Evolutionary conservation across 2,113 vertebrate species (phyloP).

Genomic region (Cricetomys ansorgei): DNA sequence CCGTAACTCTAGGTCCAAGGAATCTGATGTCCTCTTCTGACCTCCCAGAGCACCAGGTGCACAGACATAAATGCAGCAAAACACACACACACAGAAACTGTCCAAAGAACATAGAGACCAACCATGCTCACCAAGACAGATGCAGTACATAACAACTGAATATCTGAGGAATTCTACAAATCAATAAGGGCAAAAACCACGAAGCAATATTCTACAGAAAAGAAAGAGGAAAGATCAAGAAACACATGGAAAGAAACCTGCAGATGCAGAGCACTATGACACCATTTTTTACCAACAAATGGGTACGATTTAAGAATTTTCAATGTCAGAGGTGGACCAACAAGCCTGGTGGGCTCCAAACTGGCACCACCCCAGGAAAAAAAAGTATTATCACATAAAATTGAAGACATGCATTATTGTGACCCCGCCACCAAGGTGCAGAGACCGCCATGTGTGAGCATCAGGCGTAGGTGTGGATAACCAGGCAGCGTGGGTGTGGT

Average conservation of each 20-base stretch:
- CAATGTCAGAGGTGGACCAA: background rate
- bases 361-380: background rate
- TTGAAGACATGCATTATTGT: background rate
- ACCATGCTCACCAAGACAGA: background rate
- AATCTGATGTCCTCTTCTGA: background rate
- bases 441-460: background rate
- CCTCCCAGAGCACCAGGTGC: background rate
- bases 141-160: background rate
- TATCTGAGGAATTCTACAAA: background rate
- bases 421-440: background rate
- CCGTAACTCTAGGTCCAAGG: background rate
- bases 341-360: background rate
- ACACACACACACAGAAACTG: background rate
- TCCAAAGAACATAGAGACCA: background rate
- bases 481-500: too few relatives aligned
- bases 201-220: background rate
- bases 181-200: background rate
- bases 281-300: background rate
- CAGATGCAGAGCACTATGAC: background rate
- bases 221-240: background rate
- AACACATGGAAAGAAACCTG: background rate
- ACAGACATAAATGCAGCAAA: background rate
- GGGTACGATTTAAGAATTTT: background rate
- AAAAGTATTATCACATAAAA: background rate
- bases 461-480: background rate